Evolutionary conservation across 2,888 invertebrate species (phyloP).

Genomic region (Coleophora flavipennella): DNA sequence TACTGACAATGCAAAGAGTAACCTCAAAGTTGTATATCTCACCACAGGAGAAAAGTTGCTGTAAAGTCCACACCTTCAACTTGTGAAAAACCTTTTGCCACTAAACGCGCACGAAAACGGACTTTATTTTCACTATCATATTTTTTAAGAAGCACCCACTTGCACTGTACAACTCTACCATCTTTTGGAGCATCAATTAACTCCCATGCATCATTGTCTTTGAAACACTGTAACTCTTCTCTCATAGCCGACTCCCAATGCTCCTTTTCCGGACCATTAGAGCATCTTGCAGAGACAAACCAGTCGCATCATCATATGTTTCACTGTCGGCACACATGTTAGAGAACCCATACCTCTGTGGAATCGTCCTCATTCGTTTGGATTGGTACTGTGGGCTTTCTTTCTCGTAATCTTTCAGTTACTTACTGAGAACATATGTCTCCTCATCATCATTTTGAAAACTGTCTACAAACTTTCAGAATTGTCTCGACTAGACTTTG

Average conservation of each 20-base stretch:
- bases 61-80: conserved; percentile 8
- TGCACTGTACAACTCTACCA: conserved; percentile 7
- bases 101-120: conserved; percentile 7
- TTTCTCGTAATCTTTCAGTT: too few species aligned
- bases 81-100: conserved; percentile 11
- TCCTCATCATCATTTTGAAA: too few species aligned
- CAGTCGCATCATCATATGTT: not conserved
- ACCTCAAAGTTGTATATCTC: conserved; percentile 5
- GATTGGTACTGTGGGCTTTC: too few species aligned
- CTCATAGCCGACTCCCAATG: conserved; percentile 7
- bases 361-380: not conserved
- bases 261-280: conserved; percentile 4
- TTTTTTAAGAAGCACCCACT: conserved; percentile 11
- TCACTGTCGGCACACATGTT: conserved; percentile 2
- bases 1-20: conserved; percentile 9
- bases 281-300: not conserved
- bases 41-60: conserved; percentile 7
- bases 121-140: conserved; percentile 6
- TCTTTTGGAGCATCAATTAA: conserved; percentile 3
- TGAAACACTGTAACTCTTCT: conserved; percentile 8
- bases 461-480: too few species aligned
- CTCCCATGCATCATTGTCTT: conserved; percentile 9
- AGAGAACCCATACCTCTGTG: conserved; percentile 9
- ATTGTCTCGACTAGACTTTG: too few species aligned
- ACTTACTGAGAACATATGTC: too few species aligned